Base-by-base conservation (phyloP, 2,888 invertebrate genomes). In the Psococerastis gibbosa region DNA sequence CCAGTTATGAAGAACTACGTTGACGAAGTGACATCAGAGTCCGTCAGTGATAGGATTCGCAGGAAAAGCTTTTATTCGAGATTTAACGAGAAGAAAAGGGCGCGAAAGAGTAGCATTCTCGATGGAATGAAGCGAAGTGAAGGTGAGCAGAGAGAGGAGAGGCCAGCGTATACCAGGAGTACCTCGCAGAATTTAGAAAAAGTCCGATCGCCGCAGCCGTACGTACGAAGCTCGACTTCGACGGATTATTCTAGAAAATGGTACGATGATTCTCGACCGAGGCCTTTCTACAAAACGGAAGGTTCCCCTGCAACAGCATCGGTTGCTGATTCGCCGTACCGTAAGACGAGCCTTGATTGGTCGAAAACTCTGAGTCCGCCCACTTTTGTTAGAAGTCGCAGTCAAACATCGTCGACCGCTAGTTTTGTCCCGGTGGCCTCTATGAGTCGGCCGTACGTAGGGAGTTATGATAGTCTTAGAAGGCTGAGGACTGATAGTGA, bases 21-120 rank as follows among this genome's bases (percentile, higher is more conserved):
- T 16, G 34, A 59, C 61, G 48, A 43, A n/a, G 49, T 45, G 8
- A 45, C 45, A 17, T 48, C 47, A 48, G 83, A 83, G 55, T 84
- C 83, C 46, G 76, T 89, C 33, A 77, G 78, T 43, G 89, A 89
- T 55, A 70, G 89, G 53, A 89, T 89, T 53, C 70, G 83, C 52
- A 70, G 89, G 23, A 85, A 87, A 59, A 88, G 88, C 59, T 89
- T 85, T 62, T 89, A 87, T 20, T 18, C 38, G 38, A 38, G 38
- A 20, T 38, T 38, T 20, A 38, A 38, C 20, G 38, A 38, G 11
- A 5, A 20, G 6, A 38, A 38, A 38, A 38, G 20, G 18, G n/a
- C 38, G 3, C 3, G 38, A 5, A 38, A 38, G 20, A 38, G 38
- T 22, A 17, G 16, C 5, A 33, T 33, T 5, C n/a, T 38, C 20